phyloP scores from a whole-genome alignment of 2,888 invertebrate genomes.

The Nomada flava region DNA sequence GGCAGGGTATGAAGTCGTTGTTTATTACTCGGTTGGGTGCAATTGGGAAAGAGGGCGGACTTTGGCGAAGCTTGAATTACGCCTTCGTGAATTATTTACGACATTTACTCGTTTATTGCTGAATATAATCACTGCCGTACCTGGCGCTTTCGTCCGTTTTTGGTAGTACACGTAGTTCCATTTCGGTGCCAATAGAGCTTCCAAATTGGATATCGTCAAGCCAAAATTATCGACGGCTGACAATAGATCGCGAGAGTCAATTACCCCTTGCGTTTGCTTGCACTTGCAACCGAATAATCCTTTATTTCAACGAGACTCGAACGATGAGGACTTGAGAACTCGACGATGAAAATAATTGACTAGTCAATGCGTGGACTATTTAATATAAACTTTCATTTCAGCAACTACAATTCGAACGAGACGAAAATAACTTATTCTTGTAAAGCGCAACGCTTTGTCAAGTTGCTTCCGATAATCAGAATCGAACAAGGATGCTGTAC shows the following conservation, averaged over 20 bases:
- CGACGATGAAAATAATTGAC: no score
- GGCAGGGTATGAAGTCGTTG: background rate
- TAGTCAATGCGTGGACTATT: no score
- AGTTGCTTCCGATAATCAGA: no score
- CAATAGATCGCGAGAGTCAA: background rate
- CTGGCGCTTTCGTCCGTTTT: conserved; percentile 20
- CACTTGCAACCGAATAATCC: no score
- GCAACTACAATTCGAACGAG: no score
- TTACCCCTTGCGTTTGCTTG: no score
- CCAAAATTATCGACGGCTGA: background rate
- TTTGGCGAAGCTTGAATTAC: conserved; percentile 42
- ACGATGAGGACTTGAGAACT: no score
- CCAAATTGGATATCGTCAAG: background rate
- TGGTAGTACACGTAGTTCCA: background rate
- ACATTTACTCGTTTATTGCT: conserved; percentile 5
- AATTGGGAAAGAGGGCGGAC: conserved; percentile 16
- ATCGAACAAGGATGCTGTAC: no score
- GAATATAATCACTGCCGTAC: conserved; percentile 7
- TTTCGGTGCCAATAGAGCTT: conserved; percentile 20
- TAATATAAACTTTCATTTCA: no score
- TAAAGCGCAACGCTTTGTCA: no score
- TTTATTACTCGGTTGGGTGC: conserved; percentile 27
- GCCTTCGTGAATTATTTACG: conserved; percentile 20
- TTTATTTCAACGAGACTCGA: no score
- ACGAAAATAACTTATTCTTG: no score